Base-by-base conservation (phyloP, 2,797 vertebrate species). In the Coreius guichenoti region DNA sequence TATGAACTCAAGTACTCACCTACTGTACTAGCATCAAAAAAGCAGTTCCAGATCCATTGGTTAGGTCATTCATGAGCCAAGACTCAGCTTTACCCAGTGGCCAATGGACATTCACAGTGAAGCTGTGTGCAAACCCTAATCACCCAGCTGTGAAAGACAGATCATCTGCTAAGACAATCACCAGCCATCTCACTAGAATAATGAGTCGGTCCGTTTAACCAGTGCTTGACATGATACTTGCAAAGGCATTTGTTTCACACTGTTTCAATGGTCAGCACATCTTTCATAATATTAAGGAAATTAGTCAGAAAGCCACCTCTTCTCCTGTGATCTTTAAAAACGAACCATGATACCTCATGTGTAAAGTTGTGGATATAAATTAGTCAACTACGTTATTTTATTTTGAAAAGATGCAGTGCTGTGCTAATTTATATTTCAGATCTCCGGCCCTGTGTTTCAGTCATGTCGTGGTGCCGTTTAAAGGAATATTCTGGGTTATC, bases 161-260 rank as follows among this genome's bases (percentile, higher is more conserved):
- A 86, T 86, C 29, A 88, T 87, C 80, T 51, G 88, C 90, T 89
- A 81, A 92, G 93, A 94, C 92, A 94, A 94, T 95, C 93, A 92
- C 87, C 69, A 58, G 65, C 45, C 78, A 45, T 77, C 67, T 86
- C 54, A 84, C 84, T 29, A 33, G 31, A 23, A 79, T 31, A 69
- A 39, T 47, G 43, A 83, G 21, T 84, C 3, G 69, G 61, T 84
- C 36, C n/a, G 43, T 78, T 47, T 47, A 69, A 72, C 43, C 23
- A 51, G 36, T 26, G 9, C 14, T 73, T 49, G n/a, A 54, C 72
- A 72, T 43, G 43, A 29, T 17, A 21, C 26, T 21, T 16, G 0
- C 58, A 21, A 31, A 43, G 36, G 23, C 7, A 36, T 78, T 29
- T 26, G 21, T 63, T 78, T 63, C 56, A 21, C 76, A 45, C 13